phyloP scores from a whole-genome alignment of 2,797 vertebrate species.

The Tauraco hartlaubi region DNA sequence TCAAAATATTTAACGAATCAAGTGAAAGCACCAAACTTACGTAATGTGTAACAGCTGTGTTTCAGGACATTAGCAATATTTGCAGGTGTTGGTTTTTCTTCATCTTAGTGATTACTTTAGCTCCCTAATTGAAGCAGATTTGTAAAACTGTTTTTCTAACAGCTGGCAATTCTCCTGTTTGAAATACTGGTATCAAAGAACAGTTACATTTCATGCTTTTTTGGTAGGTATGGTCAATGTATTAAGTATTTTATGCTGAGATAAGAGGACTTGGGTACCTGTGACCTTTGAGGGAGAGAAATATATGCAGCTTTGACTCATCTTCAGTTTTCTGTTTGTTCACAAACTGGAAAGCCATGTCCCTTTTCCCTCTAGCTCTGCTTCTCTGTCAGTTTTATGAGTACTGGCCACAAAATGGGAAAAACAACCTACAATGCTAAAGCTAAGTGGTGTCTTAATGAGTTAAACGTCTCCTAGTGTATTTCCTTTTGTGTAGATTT shows the following conservation, averaged over 20 bases:
- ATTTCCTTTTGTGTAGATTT: neutral
- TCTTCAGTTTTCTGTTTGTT: neutral
- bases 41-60: neutral
- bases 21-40: neutral
- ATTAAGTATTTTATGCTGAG: neutral
- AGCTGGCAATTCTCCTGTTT: neutral
- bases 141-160: neutral
- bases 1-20: constrained; percentile 38
- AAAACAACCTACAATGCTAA: neutral
- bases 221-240: neutral
- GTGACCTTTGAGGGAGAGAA: neutral
- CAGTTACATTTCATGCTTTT: neutral
- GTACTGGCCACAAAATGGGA: neutral
- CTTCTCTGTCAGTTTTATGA: neutral
- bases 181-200: neutral
- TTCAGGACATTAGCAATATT: neutral
- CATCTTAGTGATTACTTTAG: neutral
- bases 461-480: neutral
- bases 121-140: neutral
- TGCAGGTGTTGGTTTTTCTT: neutral
- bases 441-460: neutral
- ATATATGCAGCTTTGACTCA: neutral
- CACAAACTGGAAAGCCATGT: neutral
- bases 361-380: neutral
- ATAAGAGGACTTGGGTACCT: neutral